These are phyloP conservation scores for Dermatophagoides farinae DNA, from an alignment of 1,140 invertebrate species.

Conservation along the genomic window DNA sequence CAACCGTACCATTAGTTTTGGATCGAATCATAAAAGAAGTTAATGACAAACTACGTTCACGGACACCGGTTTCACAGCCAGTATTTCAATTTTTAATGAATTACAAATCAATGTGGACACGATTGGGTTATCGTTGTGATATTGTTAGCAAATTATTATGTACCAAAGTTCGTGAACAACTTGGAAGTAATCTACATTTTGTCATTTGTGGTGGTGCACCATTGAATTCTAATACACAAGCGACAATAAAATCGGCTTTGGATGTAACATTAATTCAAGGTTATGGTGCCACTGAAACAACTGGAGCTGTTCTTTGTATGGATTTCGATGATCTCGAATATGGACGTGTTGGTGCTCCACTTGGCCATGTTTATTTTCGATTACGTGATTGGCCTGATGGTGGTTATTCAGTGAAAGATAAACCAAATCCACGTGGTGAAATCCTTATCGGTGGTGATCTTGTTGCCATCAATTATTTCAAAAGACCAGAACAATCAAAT, in stretches of 20 bases:
- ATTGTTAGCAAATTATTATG: constrained; percentile 36
- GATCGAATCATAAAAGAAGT: constrained; percentile 76
- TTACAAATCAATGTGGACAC: constrained; percentile 53
- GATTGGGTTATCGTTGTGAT: constrained; percentile 27
- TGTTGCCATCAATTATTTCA: constrained; percentile 85
- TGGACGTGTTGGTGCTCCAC: constrained; percentile 12
- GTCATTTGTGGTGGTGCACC: constrained; percentile 83
- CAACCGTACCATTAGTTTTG: constrained; percentile 50
- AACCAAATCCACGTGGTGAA: constrained; percentile 73
- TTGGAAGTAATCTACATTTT: constrained; percentile 65
- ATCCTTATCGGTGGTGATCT: constrained; percentile 70
- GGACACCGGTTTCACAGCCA: constrained; percentile 44
- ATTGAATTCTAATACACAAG: constrained; percentile 41
- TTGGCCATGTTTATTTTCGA: constrained; percentile 19
- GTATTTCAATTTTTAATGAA: constrained; percentile 76
- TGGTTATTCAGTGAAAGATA: constrained; percentile 54
- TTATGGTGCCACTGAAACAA: constrained; percentile 17
- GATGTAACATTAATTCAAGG: constrained; percentile 30
- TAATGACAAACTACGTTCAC: constrained; percentile 58
- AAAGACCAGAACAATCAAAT: constrained; percentile 61
- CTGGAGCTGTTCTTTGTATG: constrained; percentile 15
- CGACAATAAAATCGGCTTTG: constrained; percentile 15
- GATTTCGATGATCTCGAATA: constrained; percentile 15
- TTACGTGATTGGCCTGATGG: constrained; percentile 40
- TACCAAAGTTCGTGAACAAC: constrained; percentile 45